These are phyloP conservation scores for Eupithecia subfuscata DNA, from an alignment of 2,888 invertebrate genomes.

Conservation along the genomic window DNA sequence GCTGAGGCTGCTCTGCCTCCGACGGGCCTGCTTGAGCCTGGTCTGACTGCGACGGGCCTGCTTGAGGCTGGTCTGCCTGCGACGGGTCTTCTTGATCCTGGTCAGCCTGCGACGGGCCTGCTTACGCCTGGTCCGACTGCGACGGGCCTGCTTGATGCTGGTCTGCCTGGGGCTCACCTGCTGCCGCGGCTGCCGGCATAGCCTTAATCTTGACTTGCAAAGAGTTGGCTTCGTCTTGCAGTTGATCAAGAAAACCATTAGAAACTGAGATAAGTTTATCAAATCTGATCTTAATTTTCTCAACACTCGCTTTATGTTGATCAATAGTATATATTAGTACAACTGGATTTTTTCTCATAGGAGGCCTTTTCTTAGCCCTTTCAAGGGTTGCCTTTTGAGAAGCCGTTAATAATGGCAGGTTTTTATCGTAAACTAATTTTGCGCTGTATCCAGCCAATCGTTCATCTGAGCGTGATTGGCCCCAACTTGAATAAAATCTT, in stretches of 20 bases:
- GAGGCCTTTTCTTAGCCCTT: neutral
- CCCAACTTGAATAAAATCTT: neutral
- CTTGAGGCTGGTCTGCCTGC: neutral
- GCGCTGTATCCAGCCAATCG: neutral
- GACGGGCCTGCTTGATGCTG: too few species aligned
- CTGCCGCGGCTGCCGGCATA: too few species aligned
- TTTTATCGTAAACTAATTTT: neutral
- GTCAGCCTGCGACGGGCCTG: neutral
- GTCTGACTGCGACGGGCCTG: too few species aligned
- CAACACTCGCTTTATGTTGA: neutral
- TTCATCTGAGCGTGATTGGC: neutral
- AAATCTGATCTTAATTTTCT: neutral
- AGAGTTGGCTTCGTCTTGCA: too few species aligned
- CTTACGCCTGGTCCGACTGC: neutral
- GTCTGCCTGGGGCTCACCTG: too few species aligned
- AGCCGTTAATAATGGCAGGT: neutral
- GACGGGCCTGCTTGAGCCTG: too few species aligned
- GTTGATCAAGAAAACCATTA: too few species aligned
- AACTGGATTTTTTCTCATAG: neutral
- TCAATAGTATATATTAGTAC: neutral
- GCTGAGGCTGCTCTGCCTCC: too few species aligned
- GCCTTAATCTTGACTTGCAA: too few species aligned
- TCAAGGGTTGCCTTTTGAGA: rapidly evolving
- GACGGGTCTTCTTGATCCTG: too few species aligned
- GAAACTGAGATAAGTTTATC: neutral